These are phyloP conservation scores for Pachymerium ferrugineum DNA, from an alignment of 2,888 invertebrate genomes.

Conservation along the genomic window DNA sequence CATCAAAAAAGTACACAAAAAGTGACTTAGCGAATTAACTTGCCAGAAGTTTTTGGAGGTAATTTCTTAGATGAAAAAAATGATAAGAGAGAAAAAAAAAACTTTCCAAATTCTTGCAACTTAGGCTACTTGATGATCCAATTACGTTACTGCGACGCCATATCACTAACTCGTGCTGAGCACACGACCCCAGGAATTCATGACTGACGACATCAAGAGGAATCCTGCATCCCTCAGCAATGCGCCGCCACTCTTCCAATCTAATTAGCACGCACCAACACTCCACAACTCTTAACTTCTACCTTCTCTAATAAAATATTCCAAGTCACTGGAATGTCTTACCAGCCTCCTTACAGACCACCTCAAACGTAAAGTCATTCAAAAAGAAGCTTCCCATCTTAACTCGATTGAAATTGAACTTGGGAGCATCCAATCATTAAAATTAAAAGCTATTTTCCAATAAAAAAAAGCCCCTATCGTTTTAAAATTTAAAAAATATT, in stretches of 20 bases:
- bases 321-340: conserved; percentile 2
- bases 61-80: too few species aligned
- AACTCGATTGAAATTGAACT: too few species aligned
- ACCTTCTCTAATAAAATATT: conserved; percentile 2
- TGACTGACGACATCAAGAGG: conserved; percentile 24
- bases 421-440: too few species aligned
- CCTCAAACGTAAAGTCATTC: background rate
- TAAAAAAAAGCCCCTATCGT: too few species aligned
- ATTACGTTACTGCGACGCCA: background rate
- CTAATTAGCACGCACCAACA: conserved; percentile 25
- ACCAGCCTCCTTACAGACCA: background rate
- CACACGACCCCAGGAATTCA: conserved; percentile 22
- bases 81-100: background rate
- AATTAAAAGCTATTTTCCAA: too few species aligned
- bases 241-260: background rate
- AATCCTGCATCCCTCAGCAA: conserved; percentile 27
- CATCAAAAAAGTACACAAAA: too few species aligned
- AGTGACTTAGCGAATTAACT: too few species aligned
- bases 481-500: too few species aligned
- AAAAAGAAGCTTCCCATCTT: too few species aligned
- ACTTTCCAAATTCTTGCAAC: background rate
- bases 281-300: conserved; percentile 11
- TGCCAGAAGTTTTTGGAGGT: too few species aligned
- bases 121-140: conserved; percentile 17
- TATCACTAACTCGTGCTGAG: background rate